Evolutionary conservation across 2,113 vertebrate genomes (phyloP).

Genomic region (cat (Felis catus)): DNA sequence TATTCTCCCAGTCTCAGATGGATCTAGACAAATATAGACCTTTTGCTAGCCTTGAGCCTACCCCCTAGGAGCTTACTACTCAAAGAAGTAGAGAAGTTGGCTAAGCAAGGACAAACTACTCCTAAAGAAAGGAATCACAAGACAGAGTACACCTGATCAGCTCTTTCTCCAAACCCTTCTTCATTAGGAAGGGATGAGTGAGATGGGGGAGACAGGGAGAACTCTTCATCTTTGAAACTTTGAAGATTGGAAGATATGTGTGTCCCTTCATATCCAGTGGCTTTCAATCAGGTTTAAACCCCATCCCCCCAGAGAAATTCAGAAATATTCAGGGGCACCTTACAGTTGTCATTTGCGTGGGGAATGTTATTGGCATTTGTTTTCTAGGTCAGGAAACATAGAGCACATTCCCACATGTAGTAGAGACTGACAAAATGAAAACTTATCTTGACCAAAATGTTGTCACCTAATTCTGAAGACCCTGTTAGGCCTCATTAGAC

Average conservation of each 20-base stretch:
- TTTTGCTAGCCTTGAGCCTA: not conserved
- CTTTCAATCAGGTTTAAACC: not conserved
- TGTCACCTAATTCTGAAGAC: not conserved
- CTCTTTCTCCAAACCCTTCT: not conserved
- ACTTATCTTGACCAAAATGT: not conserved
- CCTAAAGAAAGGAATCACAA: not conserved
- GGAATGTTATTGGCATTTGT: not conserved
- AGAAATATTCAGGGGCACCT: not conserved
- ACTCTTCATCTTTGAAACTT: not conserved
- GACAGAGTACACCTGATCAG: not conserved
- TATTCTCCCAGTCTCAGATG: not conserved
- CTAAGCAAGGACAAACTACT: not conserved
- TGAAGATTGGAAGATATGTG: not conserved
- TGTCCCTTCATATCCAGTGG: rapidly evolving
- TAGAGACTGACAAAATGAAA: not conserved
- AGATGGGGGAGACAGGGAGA: not conserved
- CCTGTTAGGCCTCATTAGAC: not conserved
- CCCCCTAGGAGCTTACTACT: rapidly evolving
- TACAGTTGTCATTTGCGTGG: not conserved
- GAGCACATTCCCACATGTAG: not conserved
- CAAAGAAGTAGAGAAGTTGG: not conserved
- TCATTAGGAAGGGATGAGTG: not conserved
- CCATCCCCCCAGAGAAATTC: rapidly evolving
- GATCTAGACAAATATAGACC: not conserved
- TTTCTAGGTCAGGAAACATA: not conserved